These are phyloP conservation scores for Mustela erminea DNA, from an alignment of 2,797 vertebrate genomes.

Conservation along the genomic window DNA sequence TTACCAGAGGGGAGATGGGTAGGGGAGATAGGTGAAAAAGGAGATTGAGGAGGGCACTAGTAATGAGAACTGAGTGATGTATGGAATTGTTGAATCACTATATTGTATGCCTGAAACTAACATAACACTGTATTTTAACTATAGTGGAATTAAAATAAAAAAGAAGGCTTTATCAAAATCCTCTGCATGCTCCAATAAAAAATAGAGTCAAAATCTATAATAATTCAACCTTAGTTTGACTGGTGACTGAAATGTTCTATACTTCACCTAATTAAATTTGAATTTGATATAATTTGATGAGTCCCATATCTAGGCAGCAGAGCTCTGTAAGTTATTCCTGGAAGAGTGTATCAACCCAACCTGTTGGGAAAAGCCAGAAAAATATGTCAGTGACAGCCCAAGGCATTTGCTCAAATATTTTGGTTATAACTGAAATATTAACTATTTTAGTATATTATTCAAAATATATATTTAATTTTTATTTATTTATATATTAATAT, in stretches of 20 bases:
- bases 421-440: background rate
- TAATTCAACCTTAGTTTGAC: background rate
- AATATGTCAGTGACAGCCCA: background rate
- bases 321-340: background rate
- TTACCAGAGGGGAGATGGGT: background rate
- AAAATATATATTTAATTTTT: no score
- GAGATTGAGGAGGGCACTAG: no score
- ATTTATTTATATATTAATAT: no score
- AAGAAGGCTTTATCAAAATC: no score
- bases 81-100: background rate
- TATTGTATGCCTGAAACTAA: background rate
- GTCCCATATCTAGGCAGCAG: background rate
- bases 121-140: background rate
- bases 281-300: background rate
- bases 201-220: background rate
- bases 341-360: background rate
- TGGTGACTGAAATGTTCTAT: background rate
- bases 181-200: background rate
- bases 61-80: no score
- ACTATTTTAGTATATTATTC: no score
- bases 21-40: no score
- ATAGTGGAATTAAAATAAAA: background rate
- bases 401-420: background rate
- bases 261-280: background rate
- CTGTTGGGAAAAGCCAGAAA: background rate